Conservation (phyloP, 2,113 vertebrate genomes). For the Anhinga rufa region DNA sequence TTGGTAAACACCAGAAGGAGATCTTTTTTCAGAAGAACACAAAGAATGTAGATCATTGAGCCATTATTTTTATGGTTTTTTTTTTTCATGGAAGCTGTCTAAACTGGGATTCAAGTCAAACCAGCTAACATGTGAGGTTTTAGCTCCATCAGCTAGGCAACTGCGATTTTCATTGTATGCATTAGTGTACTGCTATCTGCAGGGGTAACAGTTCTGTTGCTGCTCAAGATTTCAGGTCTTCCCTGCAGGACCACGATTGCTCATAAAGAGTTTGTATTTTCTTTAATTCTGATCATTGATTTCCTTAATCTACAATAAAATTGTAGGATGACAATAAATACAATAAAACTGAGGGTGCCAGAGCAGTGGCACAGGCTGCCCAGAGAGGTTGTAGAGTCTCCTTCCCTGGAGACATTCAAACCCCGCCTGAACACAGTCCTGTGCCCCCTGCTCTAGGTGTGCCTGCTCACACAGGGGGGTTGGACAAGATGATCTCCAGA, state of each 20-base stretch:
- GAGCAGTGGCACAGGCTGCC: too few relatives aligned
- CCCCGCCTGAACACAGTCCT: too few relatives aligned
- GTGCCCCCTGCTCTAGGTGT: too few relatives aligned
- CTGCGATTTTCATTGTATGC: neutral
- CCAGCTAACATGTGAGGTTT: neutral
- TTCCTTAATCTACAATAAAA: neutral
- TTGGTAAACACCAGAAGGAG: neutral
- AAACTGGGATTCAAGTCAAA: neutral
- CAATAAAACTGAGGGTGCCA: too few relatives aligned
- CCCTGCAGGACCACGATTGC: neutral
- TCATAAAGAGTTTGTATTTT: neutral
- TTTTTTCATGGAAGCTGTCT: neutral
- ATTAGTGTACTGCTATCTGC: neutral
- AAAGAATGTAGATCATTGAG: neutral
- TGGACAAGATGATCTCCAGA: too few relatives aligned
- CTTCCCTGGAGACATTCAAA: too few relatives aligned
- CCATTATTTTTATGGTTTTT: neutral
- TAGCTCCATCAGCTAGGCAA: neutral
- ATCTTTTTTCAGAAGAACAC: neutral
- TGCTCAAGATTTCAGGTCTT: neutral
- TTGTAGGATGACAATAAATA: too few relatives aligned
- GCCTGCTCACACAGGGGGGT: too few relatives aligned
- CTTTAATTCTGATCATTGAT: neutral
- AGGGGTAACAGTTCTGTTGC: neutral
- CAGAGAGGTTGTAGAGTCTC: too few relatives aligned